Conservation (phyloP, 1,140 invertebrate species). For the Orius insidiosus region DNA sequence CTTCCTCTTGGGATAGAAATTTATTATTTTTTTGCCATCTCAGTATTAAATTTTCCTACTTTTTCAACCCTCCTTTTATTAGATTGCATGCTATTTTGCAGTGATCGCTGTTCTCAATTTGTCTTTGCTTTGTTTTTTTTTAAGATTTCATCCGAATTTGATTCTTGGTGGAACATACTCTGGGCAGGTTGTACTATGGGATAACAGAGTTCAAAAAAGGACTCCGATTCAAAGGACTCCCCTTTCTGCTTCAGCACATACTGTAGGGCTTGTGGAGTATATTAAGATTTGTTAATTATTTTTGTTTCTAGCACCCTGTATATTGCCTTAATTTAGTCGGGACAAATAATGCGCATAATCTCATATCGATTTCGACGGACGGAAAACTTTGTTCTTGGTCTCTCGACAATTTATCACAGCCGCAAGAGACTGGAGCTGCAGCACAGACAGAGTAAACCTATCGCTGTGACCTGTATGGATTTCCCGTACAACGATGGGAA, state of each 20-base stretch:
- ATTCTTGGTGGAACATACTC: slow-evolving; percentile 96
- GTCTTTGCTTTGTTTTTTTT: slow-evolving; percentile 18
- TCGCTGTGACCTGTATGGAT: slow-evolving; percentile 82
- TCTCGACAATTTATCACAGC: slow-evolving; percentile 92
- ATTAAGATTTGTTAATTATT: background rate
- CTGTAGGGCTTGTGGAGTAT: slow-evolving; percentile 38
- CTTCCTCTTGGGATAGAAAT: no score
- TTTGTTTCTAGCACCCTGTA: slow-evolving; percentile 61
- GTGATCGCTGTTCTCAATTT: no score
- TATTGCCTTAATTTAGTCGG: slow-evolving; percentile 95
- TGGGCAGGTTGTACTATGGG: slow-evolving; percentile 97
- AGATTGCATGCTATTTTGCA: no score
- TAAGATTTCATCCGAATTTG: slow-evolving; percentile 89
- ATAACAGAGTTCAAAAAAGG: slow-evolving; percentile 91
- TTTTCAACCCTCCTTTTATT: no score
- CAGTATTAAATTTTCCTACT: no score
- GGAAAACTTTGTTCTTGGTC: slow-evolving; percentile 96
- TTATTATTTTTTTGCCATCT: no score
- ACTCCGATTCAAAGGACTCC: slow-evolving; percentile 93
- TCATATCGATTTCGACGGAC: slow-evolving; percentile 95
- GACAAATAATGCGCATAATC: slow-evolving; percentile 96
- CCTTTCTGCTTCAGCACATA: slow-evolving; percentile 82
- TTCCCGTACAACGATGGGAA: slow-evolving; percentile 91
- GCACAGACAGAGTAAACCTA: slow-evolving; percentile 70
- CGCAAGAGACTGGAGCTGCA: slow-evolving; percentile 89